phyloP scores from a whole-genome alignment of 2,113 vertebrate genomes.

The Cichladusa arquata region DNA sequence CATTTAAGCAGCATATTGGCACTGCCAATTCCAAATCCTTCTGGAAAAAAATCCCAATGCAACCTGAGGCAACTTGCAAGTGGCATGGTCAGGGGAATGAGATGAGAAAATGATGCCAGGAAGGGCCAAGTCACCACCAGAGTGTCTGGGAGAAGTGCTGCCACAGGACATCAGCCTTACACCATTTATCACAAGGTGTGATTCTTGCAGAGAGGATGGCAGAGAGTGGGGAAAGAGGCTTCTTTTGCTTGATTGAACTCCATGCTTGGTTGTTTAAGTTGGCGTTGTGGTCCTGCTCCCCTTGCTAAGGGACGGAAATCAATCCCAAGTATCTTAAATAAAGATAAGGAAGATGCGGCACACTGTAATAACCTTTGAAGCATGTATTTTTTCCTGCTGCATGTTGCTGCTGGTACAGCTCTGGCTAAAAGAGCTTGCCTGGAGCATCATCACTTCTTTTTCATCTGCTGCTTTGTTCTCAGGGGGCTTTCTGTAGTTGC shows the following conservation, averaged over 20 bases:
- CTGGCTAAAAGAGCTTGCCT: conserved; percentile 4
- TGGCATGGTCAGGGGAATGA: fast-evolving
- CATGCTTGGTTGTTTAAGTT: fast-evolving
- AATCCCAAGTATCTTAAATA: background rate
- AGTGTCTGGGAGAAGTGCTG: fast-evolving
- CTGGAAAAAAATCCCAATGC: background rate
- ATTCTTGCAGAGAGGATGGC: background rate
- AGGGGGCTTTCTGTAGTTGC: conserved; percentile 1
- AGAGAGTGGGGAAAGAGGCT: background rate
- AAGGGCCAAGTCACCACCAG: background rate
- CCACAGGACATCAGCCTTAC: fast-evolving
- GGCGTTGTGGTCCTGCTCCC: background rate
- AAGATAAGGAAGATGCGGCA: background rate
- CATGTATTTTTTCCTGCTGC: background rate
- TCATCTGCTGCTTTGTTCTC: conserved; percentile 44
- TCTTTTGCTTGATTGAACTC: background rate
- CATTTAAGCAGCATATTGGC: background rate
- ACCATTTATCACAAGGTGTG: fast-evolving
- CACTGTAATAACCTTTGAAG: background rate
- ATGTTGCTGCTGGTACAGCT: background rate
- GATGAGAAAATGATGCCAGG: background rate
- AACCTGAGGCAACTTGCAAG: fast-evolving
- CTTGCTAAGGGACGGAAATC: background rate
- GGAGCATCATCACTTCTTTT: conserved; percentile 25
- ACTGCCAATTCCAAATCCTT: background rate